These are phyloP conservation scores for Drosophila lowei DNA, from an alignment of 1,140 invertebrate genomes.

Conservation along the genomic window DNA sequence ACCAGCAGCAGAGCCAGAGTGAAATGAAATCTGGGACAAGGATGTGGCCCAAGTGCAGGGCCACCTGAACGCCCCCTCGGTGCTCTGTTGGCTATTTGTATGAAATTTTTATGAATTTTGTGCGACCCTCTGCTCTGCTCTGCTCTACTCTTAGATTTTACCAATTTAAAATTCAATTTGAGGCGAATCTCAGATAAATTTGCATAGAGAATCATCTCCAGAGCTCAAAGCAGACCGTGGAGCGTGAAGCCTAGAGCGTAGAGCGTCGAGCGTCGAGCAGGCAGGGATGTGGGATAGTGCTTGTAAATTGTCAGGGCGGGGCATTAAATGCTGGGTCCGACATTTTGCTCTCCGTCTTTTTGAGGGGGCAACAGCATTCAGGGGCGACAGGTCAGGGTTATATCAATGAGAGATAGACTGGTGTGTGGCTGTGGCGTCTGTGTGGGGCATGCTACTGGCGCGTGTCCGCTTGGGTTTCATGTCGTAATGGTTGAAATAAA, in stretches of 20 bases:
- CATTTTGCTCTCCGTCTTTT: no score
- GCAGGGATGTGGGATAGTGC: not conserved
- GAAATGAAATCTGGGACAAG: conserved; percentile 36
- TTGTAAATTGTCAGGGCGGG: conserved; percentile 12
- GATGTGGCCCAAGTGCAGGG: conserved; percentile 15
- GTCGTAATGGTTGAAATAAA: not conserved
- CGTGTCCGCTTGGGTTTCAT: conserved; percentile 2
- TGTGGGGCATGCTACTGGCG: conserved; percentile 2
- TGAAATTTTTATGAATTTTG: conserved; percentile 15
- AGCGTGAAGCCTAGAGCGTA: not conserved
- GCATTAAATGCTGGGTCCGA: not conserved
- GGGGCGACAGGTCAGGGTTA: conserved; percentile 17
- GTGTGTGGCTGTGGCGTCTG: not conserved
- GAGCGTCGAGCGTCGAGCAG: not conserved
- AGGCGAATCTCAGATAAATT: conserved; percentile 21
- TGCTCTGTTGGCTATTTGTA: conserved; percentile 1
- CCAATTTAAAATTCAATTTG: conserved; percentile 32
- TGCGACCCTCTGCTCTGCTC: no score
- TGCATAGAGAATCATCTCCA: conserved; percentile 4
- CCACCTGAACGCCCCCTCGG: no score
- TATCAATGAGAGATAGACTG: conserved; percentile 9
- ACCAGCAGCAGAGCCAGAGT: conserved; percentile 2
- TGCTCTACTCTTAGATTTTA: conserved; percentile 8
- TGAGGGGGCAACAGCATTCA: not conserved
- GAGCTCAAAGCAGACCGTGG: not conserved